Percentiles rank a stretch among this genome's conserved stretches.
These are phyloP conservation scores for Chrysocyon brachyurus DNA, from an alignment of 2,797 vertebrate genomes.

Conservation along the genomic window DNA sequence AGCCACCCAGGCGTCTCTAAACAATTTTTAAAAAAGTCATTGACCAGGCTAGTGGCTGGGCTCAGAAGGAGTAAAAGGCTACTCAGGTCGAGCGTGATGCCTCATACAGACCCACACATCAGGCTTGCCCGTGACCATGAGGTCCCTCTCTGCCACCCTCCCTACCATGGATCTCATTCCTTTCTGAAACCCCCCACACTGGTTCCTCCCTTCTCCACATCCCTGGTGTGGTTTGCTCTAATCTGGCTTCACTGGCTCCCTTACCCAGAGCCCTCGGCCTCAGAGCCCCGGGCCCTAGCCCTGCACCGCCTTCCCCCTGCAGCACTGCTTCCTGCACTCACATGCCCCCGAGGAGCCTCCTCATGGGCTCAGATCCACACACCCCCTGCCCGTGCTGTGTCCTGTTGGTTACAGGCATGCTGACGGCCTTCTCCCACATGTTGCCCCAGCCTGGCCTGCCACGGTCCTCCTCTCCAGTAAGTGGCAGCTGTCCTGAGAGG, in stretches of 20 bases:
- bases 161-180: background rate
- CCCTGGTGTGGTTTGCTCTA: background rate
- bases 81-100: rapidly evolving
- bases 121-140: background rate
- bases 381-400: background rate
- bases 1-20: too few species aligned
- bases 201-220: background rate
- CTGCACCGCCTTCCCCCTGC: background rate
- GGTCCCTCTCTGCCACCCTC: rapidly evolving
- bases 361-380: background rate
- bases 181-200: background rate
- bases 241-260: background rate
- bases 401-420: background rate
- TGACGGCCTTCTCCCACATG: background rate
- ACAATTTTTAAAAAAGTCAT: background rate
- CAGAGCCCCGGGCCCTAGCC: too few species aligned
- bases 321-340: background rate
- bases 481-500: background rate
- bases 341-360: background rate
- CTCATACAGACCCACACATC: background rate
- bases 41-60: background rate
- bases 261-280: background rate
- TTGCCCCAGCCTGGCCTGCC: background rate
- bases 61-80: background rate
- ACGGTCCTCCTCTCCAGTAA: background rate